These are phyloP conservation scores for Gobius niger DNA, from an alignment of 2,113 vertebrate species.

Conservation along the genomic window DNA sequence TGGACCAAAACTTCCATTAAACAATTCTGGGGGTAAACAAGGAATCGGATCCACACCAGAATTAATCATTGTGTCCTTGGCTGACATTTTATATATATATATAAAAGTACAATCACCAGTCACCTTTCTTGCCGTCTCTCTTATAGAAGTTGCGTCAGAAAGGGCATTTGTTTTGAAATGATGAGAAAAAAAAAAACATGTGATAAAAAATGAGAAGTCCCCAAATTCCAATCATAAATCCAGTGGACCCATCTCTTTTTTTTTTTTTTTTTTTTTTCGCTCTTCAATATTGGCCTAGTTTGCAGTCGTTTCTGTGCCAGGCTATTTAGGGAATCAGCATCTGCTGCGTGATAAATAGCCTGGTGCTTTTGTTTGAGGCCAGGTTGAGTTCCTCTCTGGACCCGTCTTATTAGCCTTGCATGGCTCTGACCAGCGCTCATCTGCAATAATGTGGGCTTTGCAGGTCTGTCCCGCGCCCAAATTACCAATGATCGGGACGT, in stretches of 20 bases:
- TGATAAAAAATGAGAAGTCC: slow-evolving; percentile 26
- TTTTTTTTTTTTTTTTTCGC: slow-evolving; percentile 1
- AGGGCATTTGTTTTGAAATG: neutral
- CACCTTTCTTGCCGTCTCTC: neutral
- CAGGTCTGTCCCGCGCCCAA: slow-evolving; percentile 7
- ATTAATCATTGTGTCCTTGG: neutral
- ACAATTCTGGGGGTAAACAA: neutral
- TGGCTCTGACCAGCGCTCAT: slow-evolving; percentile 42
- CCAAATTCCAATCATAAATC: slow-evolving; percentile 59
- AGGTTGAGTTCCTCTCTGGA: slow-evolving; percentile 72
- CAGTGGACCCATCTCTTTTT: slow-evolving; percentile 54
- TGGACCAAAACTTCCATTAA: too few relatives aligned
- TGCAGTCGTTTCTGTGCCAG: slow-evolving; percentile 77
- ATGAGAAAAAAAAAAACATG: slow-evolving; percentile 14
- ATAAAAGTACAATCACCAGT: neutral
- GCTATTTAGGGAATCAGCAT: slow-evolving; percentile 80
- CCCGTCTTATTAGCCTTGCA: slow-evolving; percentile 51
- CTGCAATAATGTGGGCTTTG: slow-evolving; percentile 16
- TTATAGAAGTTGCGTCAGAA: neutral
- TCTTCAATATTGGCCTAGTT: slow-evolving; percentile 77
- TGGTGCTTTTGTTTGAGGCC: slow-evolving; percentile 75
- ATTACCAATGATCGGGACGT: slow-evolving; percentile 7
- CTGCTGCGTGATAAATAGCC: slow-evolving; percentile 79
- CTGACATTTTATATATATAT: neutral
- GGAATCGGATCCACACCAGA: neutral